Base-by-base conservation (phyloP, 2,113 vertebrate genomes). In the Cheirogaleus medius region DNA sequence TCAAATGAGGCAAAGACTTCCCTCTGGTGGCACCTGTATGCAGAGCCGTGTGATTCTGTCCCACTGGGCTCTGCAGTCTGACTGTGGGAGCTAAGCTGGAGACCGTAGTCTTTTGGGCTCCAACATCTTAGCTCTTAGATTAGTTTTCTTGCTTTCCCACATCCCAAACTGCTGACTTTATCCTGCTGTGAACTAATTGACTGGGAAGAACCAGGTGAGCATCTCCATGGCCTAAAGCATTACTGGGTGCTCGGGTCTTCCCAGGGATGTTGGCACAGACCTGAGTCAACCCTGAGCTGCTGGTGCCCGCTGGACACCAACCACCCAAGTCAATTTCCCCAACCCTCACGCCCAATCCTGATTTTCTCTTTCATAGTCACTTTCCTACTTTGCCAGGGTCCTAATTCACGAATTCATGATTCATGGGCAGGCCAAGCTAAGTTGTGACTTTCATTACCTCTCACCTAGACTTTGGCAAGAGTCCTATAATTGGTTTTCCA, bases 401-500 rank as follows among this genome's bases (percentile, higher is more conserved):
- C 90, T 82, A 60, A 71, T 60, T 92, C 71, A 63, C 20, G 64
- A 90, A 49, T 56, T 87, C 82, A 52, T 68, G 60, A 88, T 39
- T 77, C 88, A 78, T 39, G 25, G 52, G 34, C 52, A 81, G 64
- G 81, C 18, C 56, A 7, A 25, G 54, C 66, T 73, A 87, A 91
- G n/a, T 87, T 80, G 84, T 54, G 69, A 73, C 87, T 92, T 94
- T 37, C 47, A 76, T 85, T 49, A 58, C 64, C 63, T 90, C 84
- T 88, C 81, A 32, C 86, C 12, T 8, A 92, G 81, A 82, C 86
- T 58, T 47, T 23, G 71, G 77, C 52, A n/a, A 96, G 64, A 84
- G 49, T 56, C 32, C 94, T 81, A 44, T 85, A 85, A 92, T 91
- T 86, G 91, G 76, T 81, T 90, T 97, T 73, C 66, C n/a, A 15